Percentiles rank a stretch among this genome's conserved stretches.
phyloP scores from a whole-genome alignment of 2,888 invertebrate species.

The Drosophila kuntzei region DNA sequence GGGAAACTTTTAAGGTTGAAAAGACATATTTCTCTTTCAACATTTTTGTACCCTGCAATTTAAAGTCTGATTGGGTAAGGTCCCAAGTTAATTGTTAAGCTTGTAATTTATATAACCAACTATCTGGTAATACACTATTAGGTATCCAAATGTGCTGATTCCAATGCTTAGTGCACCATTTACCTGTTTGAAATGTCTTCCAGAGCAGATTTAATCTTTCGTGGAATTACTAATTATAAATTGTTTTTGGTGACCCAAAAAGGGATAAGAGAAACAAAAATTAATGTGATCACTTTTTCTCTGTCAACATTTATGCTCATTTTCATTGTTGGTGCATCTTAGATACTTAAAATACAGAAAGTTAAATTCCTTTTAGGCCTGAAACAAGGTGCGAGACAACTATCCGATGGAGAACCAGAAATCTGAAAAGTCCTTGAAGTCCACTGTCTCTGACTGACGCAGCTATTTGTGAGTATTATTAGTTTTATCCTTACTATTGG shows the following conservation, averaged over 20 bases:
- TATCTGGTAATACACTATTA: background rate
- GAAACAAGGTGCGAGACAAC: constrained; percentile 1
- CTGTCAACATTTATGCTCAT: background rate
- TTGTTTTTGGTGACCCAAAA: constrained; percentile 56
- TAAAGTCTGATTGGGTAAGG: background rate
- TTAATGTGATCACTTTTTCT: constrained; percentile 43
- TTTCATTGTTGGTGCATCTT: background rate
- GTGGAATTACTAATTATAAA: constrained; percentile 66
- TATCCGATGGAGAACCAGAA: background rate
- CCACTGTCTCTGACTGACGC: constrained; percentile 41
- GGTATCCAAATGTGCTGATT: background rate
- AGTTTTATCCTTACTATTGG: constrained; percentile 60
- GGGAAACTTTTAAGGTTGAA: constrained; percentile 18
- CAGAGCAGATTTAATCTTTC: constrained; percentile 36
- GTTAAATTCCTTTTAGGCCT: constrained; percentile 1
- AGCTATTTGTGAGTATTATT: constrained; percentile 65
- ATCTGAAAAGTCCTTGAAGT: constrained; percentile 22
- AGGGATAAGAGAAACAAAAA: constrained; percentile 19
- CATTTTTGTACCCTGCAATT: constrained; percentile 18
- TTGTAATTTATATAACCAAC: background rate
- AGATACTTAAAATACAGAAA: background rate
- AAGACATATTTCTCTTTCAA: constrained; percentile 17
- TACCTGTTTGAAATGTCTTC: constrained; percentile 32
- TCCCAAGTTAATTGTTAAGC: background rate
- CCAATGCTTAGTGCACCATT: background rate